phyloP scores from a whole-genome alignment of 2,797 vertebrate species.

The Glyptemys insculpta region DNA sequence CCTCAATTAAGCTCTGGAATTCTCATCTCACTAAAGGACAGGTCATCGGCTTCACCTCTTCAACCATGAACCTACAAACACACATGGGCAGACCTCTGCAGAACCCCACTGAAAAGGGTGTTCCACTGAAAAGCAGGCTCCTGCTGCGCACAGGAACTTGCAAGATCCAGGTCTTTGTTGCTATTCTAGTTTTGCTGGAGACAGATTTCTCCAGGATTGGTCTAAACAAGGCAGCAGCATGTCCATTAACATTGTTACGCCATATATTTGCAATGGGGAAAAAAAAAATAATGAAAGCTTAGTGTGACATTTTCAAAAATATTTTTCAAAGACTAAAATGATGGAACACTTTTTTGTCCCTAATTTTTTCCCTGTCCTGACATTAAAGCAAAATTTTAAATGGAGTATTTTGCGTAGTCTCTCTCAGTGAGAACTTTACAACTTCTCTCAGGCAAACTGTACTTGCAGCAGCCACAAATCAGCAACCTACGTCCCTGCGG shows the following conservation, averaged over 20 bases:
- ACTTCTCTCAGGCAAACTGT: not conserved
- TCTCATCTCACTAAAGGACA: too few species aligned
- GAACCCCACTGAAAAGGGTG: too few species aligned
- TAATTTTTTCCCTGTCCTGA: rapidly evolving
- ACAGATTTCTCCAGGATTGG: not conserved
- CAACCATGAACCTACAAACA: too few species aligned
- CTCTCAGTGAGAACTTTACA: not conserved
- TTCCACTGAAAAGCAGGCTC: too few species aligned
- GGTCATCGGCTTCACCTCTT: too few species aligned
- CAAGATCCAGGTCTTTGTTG: not conserved
- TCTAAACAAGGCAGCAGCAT: not conserved
- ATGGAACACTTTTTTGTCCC: not conserved
- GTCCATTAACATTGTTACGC: not conserved
- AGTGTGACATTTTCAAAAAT: not conserved
- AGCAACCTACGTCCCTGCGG: rapidly evolving
- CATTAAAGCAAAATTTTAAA: not conserved
- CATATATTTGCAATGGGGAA: rapidly evolving
- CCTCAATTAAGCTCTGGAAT: too few species aligned
- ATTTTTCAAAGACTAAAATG: not conserved
- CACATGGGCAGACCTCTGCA: too few species aligned
- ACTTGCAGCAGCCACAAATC: not conserved
- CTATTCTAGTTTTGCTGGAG: not conserved
- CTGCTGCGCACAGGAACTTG: too few species aligned
- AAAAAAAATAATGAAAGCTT: not conserved
- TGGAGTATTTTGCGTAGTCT: not conserved